Conservation (phyloP, 1,140 invertebrate species). For the Orius insidiosus region DNA sequence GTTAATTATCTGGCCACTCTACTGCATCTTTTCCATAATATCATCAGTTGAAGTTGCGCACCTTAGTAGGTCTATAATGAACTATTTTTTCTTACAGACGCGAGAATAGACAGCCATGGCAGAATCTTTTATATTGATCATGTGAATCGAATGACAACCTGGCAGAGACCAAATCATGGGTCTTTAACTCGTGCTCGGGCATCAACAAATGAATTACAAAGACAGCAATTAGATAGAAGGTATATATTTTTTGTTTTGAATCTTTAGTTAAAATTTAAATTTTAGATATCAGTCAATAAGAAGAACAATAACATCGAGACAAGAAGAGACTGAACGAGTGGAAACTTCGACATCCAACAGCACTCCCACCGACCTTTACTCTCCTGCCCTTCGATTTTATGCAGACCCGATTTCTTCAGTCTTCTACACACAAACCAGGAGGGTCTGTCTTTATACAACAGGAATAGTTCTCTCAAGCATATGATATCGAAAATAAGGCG, state of each 20-base stretch:
- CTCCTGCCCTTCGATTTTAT: constrained; percentile 75
- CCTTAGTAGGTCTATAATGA: too few species aligned
- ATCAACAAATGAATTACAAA: constrained; percentile 43
- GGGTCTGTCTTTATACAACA: constrained; percentile 56
- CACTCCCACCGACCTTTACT: constrained; percentile 18
- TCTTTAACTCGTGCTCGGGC: constrained; percentile 29
- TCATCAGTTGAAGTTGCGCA: too few species aligned
- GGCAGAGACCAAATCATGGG: constrained; percentile 54
- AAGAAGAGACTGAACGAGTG: constrained; percentile 19
- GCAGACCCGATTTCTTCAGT: constrained; percentile 79
- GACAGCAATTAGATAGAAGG: constrained; percentile 62
- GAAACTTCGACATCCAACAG: constrained; percentile 1
- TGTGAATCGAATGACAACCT: constrained; percentile 77
- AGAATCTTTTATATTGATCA: constrained; percentile 88
- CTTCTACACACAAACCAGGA: constrained; percentile 76
- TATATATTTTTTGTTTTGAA: constrained; percentile 24
- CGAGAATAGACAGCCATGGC: constrained; percentile 79
- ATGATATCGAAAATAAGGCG: constrained; percentile 85
- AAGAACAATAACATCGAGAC: constrained; percentile 54
- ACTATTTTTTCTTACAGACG: constrained; percentile 58
- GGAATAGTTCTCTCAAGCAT: constrained; percentile 64
- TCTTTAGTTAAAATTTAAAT: constrained; percentile 20
- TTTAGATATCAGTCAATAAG: constrained; percentile 67
- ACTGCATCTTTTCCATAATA: too few species aligned
- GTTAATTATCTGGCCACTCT: too few species aligned